Evolutionary conservation across 2,113 vertebrate species (phyloP), one percentile per base, ranked within the genome.

Genomic region (Recurvirostra avosetta): DNA sequence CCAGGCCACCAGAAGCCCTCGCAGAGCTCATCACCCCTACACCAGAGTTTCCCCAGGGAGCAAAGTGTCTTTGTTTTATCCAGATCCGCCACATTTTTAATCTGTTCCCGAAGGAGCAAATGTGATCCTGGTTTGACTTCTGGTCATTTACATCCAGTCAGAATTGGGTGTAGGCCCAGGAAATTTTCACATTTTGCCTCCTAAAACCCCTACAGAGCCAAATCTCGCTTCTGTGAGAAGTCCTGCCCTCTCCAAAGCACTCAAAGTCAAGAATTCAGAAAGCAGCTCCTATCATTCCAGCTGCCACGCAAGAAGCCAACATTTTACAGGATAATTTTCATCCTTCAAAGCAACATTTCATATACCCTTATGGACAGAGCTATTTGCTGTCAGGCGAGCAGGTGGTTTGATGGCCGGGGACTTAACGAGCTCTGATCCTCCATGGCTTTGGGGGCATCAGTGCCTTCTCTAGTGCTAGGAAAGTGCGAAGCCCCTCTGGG

Each of bases 121-220:
- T 7, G 18, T 11, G 36, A n/a, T 45, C 40, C 22, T 12, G 0
- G 0, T 3, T 22, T 47, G 40, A 6, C 11, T 15, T 11, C 38
- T 5, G 5, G 26, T 52, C 38, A 2, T 1, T 47, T 21, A 3
- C 0, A 1, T 9, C 30, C 75, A 12, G 12, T 50, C 74, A 47
- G 34, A 71, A 53, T 3, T 20, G 29, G 4, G 8, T 14, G 23
- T 7, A 30, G 25, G 30, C 55, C 6, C 55, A 30, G 56, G 52
- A 13, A 36, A 32, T 63, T 50, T 38, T 49, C 70, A 49, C 12
- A 9, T 71, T 87, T 92, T 59, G 14, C 12, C 62, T 82, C 61
- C 79, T n/a, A 38, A 74, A 85, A 7, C n/a, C 73, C 50, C 63
- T 38, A 3, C 18, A 65, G 53, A 89, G 36, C 7, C 59, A 66